phyloP scores from a whole-genome alignment of 2,113 vertebrate species.

The Cathartes aura region DNA sequence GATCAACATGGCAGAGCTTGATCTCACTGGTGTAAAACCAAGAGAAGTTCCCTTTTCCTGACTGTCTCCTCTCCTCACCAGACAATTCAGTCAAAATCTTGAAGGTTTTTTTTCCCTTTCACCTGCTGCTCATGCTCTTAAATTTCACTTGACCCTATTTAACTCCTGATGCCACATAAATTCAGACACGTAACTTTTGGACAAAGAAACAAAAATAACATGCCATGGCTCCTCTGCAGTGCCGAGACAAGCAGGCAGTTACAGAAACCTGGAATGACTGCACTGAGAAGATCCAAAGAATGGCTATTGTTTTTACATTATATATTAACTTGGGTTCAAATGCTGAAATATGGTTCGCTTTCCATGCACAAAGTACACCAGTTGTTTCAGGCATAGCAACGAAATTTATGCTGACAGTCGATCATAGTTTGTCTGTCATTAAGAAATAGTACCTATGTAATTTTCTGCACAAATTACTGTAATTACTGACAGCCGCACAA shows the following conservation, averaged over 20 bases:
- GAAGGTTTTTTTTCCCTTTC: background rate
- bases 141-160: background rate
- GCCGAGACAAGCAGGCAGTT: background rate
- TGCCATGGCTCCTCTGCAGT: background rate
- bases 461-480: conserved; percentile 19
- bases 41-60: background rate
- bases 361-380: background rate
- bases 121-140: background rate
- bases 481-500: conserved; percentile 9
- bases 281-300: background rate
- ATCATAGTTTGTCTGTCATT: background rate
- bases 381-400: background rate
- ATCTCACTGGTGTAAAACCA: background rate
- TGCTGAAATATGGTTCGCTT: background rate
- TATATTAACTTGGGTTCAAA: background rate
- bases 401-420: background rate
- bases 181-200: background rate
- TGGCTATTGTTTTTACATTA: background rate
- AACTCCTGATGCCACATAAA: background rate
- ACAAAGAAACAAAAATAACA: background rate
- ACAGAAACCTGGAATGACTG: background rate
- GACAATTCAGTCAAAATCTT: background rate
- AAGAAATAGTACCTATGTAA: background rate
- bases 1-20: background rate
- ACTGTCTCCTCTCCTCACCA: background rate